These are phyloP conservation scores for Rhabditoides inermis DNA, from an alignment of 2,888 invertebrate species.

Conservation along the genomic window DNA sequence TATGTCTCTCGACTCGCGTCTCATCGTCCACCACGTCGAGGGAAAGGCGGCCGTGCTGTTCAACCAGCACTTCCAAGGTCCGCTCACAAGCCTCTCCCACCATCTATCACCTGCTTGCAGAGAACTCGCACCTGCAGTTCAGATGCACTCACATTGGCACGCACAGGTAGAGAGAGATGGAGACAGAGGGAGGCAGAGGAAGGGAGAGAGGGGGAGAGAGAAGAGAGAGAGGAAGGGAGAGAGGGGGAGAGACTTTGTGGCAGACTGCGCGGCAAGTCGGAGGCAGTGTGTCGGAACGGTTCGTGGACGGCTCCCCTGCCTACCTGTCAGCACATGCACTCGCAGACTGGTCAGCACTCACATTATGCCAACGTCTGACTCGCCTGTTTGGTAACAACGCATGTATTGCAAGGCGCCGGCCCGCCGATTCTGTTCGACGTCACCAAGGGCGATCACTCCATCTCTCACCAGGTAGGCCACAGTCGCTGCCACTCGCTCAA, in stretches of 20 bases:
- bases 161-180: constrained; percentile 20
- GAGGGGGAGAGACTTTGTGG: constrained; percentile 4
- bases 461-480: too few species aligned
- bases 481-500: too few species aligned
- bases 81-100: background rate
- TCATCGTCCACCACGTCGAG: constrained; percentile 33
- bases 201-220: background rate
- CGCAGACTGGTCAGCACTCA: too few species aligned
- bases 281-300: constrained; percentile 19
- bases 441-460: too few species aligned
- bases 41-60: constrained; percentile 40
- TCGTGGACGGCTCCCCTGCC: constrained; percentile 25
- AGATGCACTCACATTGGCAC: constrained; percentile 39
- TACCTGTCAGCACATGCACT: constrained; percentile 24
- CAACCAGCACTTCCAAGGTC: constrained; percentile 42
- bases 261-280: constrained; percentile 19
- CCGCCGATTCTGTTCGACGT: too few species aligned
- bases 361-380: too few species aligned
- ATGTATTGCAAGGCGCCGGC: too few species aligned
- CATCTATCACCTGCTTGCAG: constrained; percentile 8
- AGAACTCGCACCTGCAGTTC: constrained; percentile 33
- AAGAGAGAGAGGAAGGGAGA: background rate
- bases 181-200: background rate
- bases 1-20: constrained; percentile 25
- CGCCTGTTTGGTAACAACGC: too few species aligned